Base-by-base conservation (phyloP, 2,113 vertebrate genomes). In the Pterocles burchelli region DNA sequence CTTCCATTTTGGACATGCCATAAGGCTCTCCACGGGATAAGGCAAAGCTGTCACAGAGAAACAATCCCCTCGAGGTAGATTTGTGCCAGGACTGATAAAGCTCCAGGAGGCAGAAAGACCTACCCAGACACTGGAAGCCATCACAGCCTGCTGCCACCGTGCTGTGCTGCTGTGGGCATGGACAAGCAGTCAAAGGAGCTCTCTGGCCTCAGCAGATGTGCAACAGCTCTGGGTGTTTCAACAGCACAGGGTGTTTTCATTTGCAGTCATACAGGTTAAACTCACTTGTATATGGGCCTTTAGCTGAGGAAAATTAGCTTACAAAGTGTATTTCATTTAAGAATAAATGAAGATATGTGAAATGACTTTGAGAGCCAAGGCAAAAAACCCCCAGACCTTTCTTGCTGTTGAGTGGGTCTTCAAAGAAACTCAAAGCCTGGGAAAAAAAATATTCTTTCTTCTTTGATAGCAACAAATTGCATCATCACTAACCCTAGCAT, bases 101-200 rank as follows among this genome's bases (percentile, higher is more conserved):
- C 3, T 54, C 55, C 25, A 12, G 24, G 5, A 45, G 48, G 16
- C 43, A 77, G 22, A 72, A 38, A 55, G 41, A 67, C 9, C 70
- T 24, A 19, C 20, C 17, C 70, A 76, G 31, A 62, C 15, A 13
- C 17, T 91, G 65, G 46, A 74, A 80, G 26, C 18, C 45, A 65
- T 15, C 62, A 31, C 14, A 24, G 16, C 4, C 31, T 67, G 59
- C 59, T 48, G 59, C 22, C 11, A 13, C 36, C 34, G 25, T 31
- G 49, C 48, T 51, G 16, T 3, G 25, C 29, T 36, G 25, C 4
- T 72, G 15, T 78, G 21, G 81, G 59, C 0, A 0, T 7, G 9
- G n/a, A 68, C 3, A 38, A 45, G 52, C 0, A 3, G 16, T 3
- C 29, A 61, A 33, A 89, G 57, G 22, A 61, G 17, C 26, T 54